phyloP scores from a whole-genome alignment of 2,113 vertebrate species.

The Tragelaphus scriptus region DNA sequence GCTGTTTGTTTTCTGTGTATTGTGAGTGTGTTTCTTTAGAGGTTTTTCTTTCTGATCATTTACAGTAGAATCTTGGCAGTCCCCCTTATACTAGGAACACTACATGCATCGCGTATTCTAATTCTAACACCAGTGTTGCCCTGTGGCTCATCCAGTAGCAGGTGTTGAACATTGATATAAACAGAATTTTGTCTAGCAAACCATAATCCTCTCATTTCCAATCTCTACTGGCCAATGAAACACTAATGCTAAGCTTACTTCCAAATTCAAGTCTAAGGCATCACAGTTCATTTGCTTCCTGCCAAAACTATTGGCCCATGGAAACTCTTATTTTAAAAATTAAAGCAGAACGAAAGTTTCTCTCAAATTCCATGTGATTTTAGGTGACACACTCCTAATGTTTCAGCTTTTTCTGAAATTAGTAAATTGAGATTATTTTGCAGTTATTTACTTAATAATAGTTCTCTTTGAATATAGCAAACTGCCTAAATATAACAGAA shows the following conservation, averaged over 20 bases:
- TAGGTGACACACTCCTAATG: background rate
- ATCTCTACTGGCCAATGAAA: background rate
- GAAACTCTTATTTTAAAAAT: constrained; percentile 34
- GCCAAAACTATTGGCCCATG: constrained; percentile 49
- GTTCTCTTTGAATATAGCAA: background rate
- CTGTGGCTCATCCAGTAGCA: constrained; percentile 22
- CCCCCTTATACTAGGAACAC: background rate
- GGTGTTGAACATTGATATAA: constrained; percentile 45
- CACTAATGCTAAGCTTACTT: constrained; percentile 42
- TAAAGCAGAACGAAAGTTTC: constrained; percentile 25
- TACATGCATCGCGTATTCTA: background rate
- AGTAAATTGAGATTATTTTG: constrained; percentile 17
- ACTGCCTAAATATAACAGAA: background rate
- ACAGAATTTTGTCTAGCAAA: constrained; percentile 21
- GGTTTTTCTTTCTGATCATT: background rate
- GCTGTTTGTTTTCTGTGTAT: background rate
- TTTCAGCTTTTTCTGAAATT: constrained; percentile 30
- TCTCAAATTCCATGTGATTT: constrained; percentile 22
- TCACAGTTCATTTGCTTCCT: constrained; percentile 48
- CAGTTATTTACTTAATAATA: constrained; percentile 29
- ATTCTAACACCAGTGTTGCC: background rate
- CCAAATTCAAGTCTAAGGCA: background rate
- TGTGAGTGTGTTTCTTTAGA: background rate
- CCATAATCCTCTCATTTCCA: constrained; percentile 15
- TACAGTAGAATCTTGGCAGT: background rate